Evolutionary conservation across 2,888 invertebrate species (phyloP), one percentile per base, ranked within the genome.

Genomic region (Lucinisca nassula): DNA sequence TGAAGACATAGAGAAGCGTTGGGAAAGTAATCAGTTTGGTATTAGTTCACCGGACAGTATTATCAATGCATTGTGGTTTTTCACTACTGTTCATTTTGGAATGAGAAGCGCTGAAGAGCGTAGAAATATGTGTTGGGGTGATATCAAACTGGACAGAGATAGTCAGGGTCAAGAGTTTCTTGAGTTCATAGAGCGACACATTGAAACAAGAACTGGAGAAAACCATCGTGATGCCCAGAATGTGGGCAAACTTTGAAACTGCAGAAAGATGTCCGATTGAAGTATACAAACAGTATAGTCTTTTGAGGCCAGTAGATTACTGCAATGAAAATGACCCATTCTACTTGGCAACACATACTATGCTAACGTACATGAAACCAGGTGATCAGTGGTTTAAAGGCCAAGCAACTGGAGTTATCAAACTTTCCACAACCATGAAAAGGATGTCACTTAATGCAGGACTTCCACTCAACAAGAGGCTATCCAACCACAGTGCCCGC

Each of bases 111-210:
- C 24, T 0, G 45, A 83, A n/a, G 86, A 89, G 27, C 84, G 86
- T 38, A 12, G 84, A 21, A 67, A 83, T n/a, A 86, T 89, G 83
- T 79, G 83, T 58, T 84, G 85, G 81, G 81, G 86, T 4, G 86
- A 86, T 51, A 35, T 86, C 10, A 24, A 61, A 27, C 61, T 61
- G n/a, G 6, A 27, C 12, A 21, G 27, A 3, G 80, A 87, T 38
- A 24, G 49, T 0, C 14, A 37, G 24, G 86, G 85, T 1, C 74
- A 74, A 12, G 88, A 82, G 70, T 88, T 45, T 74, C 58, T 88
- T 1, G 72, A 75, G 45, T 86, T 78, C 61, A n/a, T 30, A 0
- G 89, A 86, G 58, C 40, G 83, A 12, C 82, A 89, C 61, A 86
- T 81, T 1, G 87, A 89, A 82, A 89, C 83, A 0, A 51, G 89